Conservation (phyloP, 2,113 vertebrate genomes). For the Conger conger region DNA sequence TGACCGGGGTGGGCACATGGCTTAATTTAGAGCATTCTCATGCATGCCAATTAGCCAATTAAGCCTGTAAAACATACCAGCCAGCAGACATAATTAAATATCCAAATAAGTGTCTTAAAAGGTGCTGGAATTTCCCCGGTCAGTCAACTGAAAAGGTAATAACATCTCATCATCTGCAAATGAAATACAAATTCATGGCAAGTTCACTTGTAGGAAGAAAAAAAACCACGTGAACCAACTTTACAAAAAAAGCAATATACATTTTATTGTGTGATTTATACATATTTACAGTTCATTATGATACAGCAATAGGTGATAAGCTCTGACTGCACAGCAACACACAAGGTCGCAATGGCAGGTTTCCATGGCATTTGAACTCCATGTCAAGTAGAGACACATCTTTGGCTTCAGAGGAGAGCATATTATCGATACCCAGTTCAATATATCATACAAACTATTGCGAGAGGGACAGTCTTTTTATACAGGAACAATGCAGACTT, state of each 20-base stretch:
- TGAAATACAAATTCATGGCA: not conserved
- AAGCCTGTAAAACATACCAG: conserved; percentile 47
- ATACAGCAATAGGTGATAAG: conserved; percentile 64
- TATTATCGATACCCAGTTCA: conserved; percentile 18
- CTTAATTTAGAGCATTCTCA: conserved; percentile 39
- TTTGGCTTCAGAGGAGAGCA: conserved; percentile 61
- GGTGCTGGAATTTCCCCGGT: not conserved
- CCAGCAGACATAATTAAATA: conserved; percentile 29
- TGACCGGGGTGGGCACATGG: not conserved
- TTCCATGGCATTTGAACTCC: conserved; percentile 52
- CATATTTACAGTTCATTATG: conserved; percentile 67
- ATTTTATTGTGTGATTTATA: conserved; percentile 70
- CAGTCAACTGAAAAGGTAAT: not conserved
- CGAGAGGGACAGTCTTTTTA: not conserved
- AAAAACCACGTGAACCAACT: not conserved
- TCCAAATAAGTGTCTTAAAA: not conserved
- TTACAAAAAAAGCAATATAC: conserved; percentile 62
- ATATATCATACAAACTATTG: conserved; percentile 3
- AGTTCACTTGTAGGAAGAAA: not conserved
- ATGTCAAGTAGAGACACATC: conserved; percentile 45
- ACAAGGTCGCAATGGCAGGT: conserved; percentile 63
- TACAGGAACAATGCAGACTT: conserved; percentile 10
- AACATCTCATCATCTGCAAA: not conserved
- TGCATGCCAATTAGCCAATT: conserved; percentile 57
- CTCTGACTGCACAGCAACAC: conserved; percentile 64